Conservation (phyloP, 2,888 invertebrate species). For the Noctua janthina region DNA sequence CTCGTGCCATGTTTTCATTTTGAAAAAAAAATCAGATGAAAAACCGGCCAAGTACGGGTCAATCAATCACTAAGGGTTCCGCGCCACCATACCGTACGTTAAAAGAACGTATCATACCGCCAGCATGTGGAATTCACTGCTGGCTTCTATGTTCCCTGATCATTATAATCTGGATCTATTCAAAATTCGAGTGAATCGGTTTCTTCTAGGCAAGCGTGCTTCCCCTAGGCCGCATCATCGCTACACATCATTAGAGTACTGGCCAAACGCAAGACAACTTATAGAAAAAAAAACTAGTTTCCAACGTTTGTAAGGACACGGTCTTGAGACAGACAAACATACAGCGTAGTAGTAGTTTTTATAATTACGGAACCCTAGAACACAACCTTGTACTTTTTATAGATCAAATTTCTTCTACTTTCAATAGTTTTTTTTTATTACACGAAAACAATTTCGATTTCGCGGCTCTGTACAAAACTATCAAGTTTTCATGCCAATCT, state of each 20-base stretch:
- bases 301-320: not conserved
- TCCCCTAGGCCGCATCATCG: no score
- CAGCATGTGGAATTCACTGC: no score
- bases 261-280: no score
- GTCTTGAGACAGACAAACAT: not conserved
- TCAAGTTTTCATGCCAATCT: slow-evolving; percentile 5
- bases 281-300: not conserved
- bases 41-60: not conserved
- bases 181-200: no score
- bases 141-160: no score
- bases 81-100: not conserved
- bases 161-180: no score
- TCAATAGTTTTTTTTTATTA: not conserved
- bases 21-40: not conserved
- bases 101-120: no score
- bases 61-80: not conserved
- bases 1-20: not conserved
- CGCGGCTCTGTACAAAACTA: slow-evolving; percentile 25
- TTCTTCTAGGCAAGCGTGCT: no score
- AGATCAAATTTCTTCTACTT: not conserved
- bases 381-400: not conserved
- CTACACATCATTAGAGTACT: no score
- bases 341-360: not conserved
- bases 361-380: not conserved
- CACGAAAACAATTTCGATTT: slow-evolving; percentile 10